Base-by-base conservation (phyloP, 2,888 invertebrate genomes). In the Pocota personata region DNA sequence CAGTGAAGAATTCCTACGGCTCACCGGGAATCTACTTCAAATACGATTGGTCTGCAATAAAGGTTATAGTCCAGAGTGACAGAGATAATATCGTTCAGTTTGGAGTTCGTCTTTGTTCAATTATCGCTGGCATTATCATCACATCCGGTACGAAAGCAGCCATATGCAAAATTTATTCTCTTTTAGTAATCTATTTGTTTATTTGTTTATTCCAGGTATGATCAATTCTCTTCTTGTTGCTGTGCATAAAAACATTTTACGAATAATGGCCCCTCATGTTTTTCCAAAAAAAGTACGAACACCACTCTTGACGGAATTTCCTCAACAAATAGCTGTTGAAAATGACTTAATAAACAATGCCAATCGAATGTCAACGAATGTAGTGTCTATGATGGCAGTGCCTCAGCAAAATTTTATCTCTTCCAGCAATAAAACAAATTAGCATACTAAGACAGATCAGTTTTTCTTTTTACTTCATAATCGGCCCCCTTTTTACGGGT, bases 21-120 rank as follows among this genome's bases (percentile, higher is more conserved):
- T 95, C 97, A 19, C 97, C 98, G 0, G 99, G 99, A 21, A 96
- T 99, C 88, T 98, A 97, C 91, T 96, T 99, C 89, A 98, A 98
- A 92, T 99, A 99, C 91, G 98, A 99, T 89, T 95, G 97, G 93
- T 97, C 98, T 16, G 97, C 98, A 0, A 92, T 99, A 52, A 97
- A 97, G 93, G 96, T 99, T 5, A 94, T 95, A 90, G 96, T 98
- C 0, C 95, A 94, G 67, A 96, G 97, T 90, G 95, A 97, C 90
- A 94, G 96, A 77, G 97, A 97, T 88, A 94, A 96, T 87, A 88
- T 96, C 35, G 92, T 95, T 48, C 96, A 97, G 91, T 98, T 99
- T 91, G 93, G 96, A 75, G 95, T 98, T 57, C 95, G 98, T 89
- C 93, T 99, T 3, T 98, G 98, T 93, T 97, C 98, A 1, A 95